Evolutionary conservation across 2,888 invertebrate species (phyloP).

Genomic region (Villa cingulata): DNA sequence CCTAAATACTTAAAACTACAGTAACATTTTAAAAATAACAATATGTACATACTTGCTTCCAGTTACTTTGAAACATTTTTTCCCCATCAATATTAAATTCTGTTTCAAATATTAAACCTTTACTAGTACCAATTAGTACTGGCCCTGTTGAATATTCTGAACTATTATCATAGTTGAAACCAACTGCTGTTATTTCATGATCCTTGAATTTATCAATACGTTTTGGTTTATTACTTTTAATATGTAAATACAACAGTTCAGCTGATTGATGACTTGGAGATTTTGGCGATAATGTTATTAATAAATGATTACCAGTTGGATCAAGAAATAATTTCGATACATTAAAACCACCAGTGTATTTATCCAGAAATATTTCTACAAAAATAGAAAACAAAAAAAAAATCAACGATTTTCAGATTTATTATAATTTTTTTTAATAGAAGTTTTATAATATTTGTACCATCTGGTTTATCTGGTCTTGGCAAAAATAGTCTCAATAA

Average conservation of each 20-base stretch:
- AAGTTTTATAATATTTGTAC: slow-evolving; percentile 41
- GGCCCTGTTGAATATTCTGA: slow-evolving; percentile 61
- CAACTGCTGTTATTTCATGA: slow-evolving; percentile 81
- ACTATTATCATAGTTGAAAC: slow-evolving; percentile 67
- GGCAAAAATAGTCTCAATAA: slow-evolving; percentile 70
- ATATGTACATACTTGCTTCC: slow-evolving; percentile 62
- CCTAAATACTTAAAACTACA: no score
- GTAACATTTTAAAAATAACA: no score
- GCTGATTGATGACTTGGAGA: slow-evolving; percentile 36
- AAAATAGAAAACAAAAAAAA: neutral
- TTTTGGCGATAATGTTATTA: slow-evolving; percentile 54
- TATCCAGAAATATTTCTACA: slow-evolving; percentile 29
- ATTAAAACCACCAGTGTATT: slow-evolving; percentile 28
- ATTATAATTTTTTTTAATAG: neutral
- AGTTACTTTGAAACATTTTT: slow-evolving; percentile 70
- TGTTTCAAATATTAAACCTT: slow-evolving; percentile 80
- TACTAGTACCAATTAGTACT: slow-evolving; percentile 79
- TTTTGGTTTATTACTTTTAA: slow-evolving; percentile 61
- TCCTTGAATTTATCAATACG: slow-evolving; percentile 37
- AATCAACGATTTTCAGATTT: neutral
- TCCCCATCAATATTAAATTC: slow-evolving; percentile 73
- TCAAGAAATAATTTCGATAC: slow-evolving; percentile 45
- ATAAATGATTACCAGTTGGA: slow-evolving; percentile 71
- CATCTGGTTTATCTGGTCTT: slow-evolving; percentile 62
- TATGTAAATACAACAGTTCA: slow-evolving; percentile 69